These are phyloP conservation scores for Tadarida brasiliensis DNA, from an alignment of 2,797 vertebrate genomes.

Conservation along the genomic window DNA sequence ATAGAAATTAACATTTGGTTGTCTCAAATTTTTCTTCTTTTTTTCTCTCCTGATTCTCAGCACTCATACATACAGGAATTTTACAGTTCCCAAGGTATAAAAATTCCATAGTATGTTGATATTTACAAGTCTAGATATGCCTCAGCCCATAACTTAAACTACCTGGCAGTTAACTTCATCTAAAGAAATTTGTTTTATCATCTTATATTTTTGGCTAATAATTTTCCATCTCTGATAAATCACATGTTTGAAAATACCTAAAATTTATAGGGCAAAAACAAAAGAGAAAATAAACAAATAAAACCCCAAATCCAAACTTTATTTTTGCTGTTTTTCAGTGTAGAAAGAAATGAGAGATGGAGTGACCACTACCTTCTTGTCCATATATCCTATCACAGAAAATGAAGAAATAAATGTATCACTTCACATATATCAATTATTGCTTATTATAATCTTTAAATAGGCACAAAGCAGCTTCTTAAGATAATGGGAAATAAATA, in stretches of 20 bases:
- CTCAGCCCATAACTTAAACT: not conserved
- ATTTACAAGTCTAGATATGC: not conserved
- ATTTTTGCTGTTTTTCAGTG: not conserved
- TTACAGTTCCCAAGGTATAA: not conserved
- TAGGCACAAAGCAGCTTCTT: not conserved
- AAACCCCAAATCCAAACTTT: not conserved
- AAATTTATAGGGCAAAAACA: not conserved
- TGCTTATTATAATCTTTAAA: conserved; percentile 3
- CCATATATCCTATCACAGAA: not conserved
- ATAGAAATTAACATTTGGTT: not conserved
- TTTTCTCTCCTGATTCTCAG: not conserved
- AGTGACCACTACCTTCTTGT: not conserved
- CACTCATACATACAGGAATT: not conserved
- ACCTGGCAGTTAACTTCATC: not conserved
- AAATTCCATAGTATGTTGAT: not conserved
- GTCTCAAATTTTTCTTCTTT: not conserved
- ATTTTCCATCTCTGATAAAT: not conserved
- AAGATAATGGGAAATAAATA: not conserved
- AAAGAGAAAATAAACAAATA: not conserved
- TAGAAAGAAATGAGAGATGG: not conserved
- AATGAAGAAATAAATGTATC: conserved; percentile 14
- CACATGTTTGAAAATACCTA: not conserved
- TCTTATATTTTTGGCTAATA: not conserved
- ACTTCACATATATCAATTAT: not conserved
- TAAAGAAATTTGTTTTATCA: not conserved